Percentiles rank a stretch among this genome's conserved stretches.
Evolutionary conservation across 2,113 vertebrate species (phyloP).

Genomic region (Lutjanus erythropterus): DNA sequence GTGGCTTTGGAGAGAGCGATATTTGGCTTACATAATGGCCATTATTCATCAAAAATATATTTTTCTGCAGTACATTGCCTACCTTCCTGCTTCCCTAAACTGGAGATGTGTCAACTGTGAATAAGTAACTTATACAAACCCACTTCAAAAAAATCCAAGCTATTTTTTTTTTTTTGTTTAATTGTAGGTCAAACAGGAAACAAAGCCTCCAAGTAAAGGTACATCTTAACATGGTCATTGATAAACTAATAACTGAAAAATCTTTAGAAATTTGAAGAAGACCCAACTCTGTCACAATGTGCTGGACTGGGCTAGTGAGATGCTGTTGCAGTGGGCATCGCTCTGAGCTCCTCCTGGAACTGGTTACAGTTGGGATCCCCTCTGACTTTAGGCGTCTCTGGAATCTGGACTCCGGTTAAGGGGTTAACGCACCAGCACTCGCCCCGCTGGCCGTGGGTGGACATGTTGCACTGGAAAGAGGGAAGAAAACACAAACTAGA

Average conservation of each 20-base stretch:
- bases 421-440: conserved; percentile 98
- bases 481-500: conserved; percentile 70
- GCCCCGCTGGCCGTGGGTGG: conserved; percentile 94
- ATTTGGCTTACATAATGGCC: too few species aligned
- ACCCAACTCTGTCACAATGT: not conserved
- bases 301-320: conserved; percentile 3
- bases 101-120: too few species aligned
- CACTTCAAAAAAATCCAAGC: too few species aligned
- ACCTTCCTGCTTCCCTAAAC: too few species aligned
- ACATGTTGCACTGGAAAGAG: conserved; percentile 94
- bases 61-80: too few species aligned
- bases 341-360: conserved; percentile 84
- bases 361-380: conserved; percentile 96
- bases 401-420: conserved; percentile 90
- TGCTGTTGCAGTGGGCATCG: conserved; percentile 32
- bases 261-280: conserved; percentile 2
- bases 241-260: not conserved
- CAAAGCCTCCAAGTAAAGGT: not conserved
- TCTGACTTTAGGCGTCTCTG: conserved; percentile 89
- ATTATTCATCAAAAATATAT: too few species aligned
- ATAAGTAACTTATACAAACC: too few species aligned
- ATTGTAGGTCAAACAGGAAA: not conserved
- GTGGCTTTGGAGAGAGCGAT: too few species aligned
- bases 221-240: too few species aligned
- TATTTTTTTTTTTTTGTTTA: not conserved